A percentile compares a stretch with the other conserved stretches of the same genome.
phyloP scores from a whole-genome alignment of 2,888 invertebrate species.

The Lasius platythorax region DNA sequence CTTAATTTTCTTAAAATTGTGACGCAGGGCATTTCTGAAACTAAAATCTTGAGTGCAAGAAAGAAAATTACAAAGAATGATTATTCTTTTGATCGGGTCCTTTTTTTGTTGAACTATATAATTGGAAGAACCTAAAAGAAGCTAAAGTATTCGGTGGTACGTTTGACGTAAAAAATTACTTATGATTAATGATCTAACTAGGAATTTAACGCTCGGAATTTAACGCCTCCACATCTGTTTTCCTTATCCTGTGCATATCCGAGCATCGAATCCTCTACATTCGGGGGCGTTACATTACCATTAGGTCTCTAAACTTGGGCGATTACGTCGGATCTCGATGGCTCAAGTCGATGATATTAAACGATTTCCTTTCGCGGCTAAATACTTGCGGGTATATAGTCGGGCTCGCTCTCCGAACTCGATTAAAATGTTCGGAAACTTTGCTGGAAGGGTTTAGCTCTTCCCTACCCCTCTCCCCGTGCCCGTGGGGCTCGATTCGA shows the following conservation, averaged over 20 bases:
- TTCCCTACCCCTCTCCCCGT: not conserved
- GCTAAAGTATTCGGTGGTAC: not conserved
- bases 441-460: conserved; percentile 35
- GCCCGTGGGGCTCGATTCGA: conserved; percentile 27
- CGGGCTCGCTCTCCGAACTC: conserved; percentile 37
- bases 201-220: not conserved
- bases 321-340: conserved; percentile 23
- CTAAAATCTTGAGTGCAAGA: not conserved
- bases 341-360: conserved; percentile 48
- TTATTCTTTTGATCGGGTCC: too few species aligned
- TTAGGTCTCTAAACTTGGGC: conserved; percentile 29
- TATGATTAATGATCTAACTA: not conserved
- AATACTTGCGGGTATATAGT: conserved; percentile 41
- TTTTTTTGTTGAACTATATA: too few species aligned
- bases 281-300: conserved; percentile 2
- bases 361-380: conserved; percentile 48
- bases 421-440: conserved; percentile 56
- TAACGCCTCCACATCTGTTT: not conserved
- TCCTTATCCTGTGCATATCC: conserved; percentile 11
- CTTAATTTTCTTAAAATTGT: not conserved
- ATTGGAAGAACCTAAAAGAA: not conserved
- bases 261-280: conserved; percentile 20
- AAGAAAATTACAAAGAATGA: not conserved
- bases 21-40: not conserved
- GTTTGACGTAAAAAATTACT: not conserved